Conservation (phyloP, 2,888 invertebrate genomes). For the Himalopsyche japonica region DNA sequence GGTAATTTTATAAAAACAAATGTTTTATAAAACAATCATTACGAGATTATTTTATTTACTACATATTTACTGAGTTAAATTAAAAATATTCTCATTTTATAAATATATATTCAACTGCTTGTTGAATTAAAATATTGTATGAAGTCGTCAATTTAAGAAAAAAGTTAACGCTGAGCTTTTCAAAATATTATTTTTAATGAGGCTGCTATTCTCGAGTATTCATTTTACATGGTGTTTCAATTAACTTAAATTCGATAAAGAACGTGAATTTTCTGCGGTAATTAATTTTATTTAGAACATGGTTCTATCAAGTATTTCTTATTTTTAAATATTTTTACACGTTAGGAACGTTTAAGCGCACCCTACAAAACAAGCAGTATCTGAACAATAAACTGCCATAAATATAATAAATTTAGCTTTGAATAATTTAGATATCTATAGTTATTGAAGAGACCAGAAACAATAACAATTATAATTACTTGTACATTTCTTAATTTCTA, state of each 20-base stretch:
- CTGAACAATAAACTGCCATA: neutral
- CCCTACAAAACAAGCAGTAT: neutral
- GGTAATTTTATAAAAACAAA: too few species aligned
- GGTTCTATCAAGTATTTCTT: neutral
- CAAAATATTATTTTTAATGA: neutral
- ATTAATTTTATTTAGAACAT: neutral
- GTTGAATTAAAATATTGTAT: too few species aligned
- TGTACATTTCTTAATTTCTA: too few species aligned
- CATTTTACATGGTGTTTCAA: neutral
- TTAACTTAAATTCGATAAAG: neutral
- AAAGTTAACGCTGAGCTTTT: too few species aligned
- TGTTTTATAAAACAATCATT: too few species aligned
- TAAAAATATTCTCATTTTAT: too few species aligned
- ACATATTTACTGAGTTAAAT: too few species aligned
- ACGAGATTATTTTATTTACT: too few species aligned
- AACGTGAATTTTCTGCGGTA: neutral
- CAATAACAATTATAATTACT: too few species aligned
- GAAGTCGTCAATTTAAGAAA: too few species aligned
- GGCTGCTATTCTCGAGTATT: neutral
- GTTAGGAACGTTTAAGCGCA: neutral
- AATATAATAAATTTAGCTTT: neutral
- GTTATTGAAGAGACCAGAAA: too few species aligned
- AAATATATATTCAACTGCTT: too few species aligned
- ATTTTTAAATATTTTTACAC: neutral
- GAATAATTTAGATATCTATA: neutral